Evolutionary conservation across 2,888 invertebrate species (phyloP).

Genomic region (Malthinus flaveolus): DNA sequence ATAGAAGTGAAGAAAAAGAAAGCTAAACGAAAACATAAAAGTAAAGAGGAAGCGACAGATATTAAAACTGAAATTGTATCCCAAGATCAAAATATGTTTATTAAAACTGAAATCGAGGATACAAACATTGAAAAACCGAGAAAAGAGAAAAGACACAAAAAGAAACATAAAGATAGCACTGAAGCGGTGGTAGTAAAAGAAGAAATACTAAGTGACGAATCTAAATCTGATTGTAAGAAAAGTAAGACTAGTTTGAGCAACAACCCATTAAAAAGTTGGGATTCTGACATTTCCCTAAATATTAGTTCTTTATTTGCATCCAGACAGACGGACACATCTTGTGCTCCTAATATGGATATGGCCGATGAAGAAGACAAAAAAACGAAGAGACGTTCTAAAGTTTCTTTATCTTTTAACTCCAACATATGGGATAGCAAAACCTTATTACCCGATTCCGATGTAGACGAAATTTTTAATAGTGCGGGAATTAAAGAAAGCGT

Average conservation of each 20-base stretch:
- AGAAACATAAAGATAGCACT: not conserved
- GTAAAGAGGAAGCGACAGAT: not conserved
- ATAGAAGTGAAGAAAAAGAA: not conserved
- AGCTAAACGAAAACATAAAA: not conserved
- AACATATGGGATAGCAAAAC: not conserved
- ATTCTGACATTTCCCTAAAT: constrained; percentile 4
- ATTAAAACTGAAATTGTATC: no score
- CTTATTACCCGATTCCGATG: constrained; percentile 20
- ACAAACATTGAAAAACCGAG: not conserved
- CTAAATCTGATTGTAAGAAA: no score
- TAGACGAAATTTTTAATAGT: constrained; percentile 9
- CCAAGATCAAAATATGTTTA: no score
- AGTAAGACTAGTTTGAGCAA: not conserved
- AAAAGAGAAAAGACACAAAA: constrained; percentile 3
- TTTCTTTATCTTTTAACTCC: not conserved
- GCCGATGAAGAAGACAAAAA: constrained; percentile 11
- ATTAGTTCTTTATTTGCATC: not conserved
- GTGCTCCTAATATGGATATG: not conserved
- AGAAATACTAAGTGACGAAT: not conserved
- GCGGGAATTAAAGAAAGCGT: no score
- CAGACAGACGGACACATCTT: not conserved
- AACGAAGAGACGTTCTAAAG: not conserved
- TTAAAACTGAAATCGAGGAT: not conserved
- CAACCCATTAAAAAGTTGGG: not conserved
- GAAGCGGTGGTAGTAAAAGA: not conserved